These are phyloP conservation scores for Sesamia nonagrioides DNA, from an alignment of 1,140 invertebrate genomes.

Conservation along the genomic window DNA sequence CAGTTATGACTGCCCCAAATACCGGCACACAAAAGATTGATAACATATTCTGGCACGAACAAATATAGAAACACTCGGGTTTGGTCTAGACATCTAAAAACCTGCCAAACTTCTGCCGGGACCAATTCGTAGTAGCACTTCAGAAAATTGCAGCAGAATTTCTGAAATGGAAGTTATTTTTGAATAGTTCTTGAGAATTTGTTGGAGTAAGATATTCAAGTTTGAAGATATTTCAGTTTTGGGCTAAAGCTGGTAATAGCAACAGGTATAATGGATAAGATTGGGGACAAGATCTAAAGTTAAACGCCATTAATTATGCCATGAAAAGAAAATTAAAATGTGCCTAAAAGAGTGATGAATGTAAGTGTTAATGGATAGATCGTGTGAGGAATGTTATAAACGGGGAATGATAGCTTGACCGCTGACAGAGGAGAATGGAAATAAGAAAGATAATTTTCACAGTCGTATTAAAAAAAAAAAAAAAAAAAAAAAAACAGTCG, in stretches of 20 bases:
- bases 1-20: constrained; percentile 26
- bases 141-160: constrained; percentile 4
- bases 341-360: too few species aligned
- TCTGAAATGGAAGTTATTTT: constrained; percentile 24
- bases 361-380: too few species aligned
- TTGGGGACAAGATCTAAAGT: background rate
- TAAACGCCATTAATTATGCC: too few species aligned
- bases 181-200: background rate
- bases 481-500: too few species aligned
- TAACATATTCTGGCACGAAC: constrained; percentile 23
- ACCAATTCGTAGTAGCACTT: constrained; percentile 2
- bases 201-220: background rate
- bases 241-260: background rate
- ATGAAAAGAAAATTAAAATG: too few species aligned
- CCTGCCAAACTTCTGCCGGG: background rate
- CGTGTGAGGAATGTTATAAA: too few species aligned
- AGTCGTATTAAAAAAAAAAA: too few species aligned
- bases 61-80: background rate
- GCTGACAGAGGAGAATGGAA: too few species aligned
- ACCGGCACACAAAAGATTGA: constrained; percentile 29
- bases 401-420: too few species aligned
- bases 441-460: background rate
- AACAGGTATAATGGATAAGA: background rate
- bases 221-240: background rate
- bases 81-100: constrained; percentile 16